Evolutionary conservation across 2,797 vertebrate genomes (phyloP), one percentile per base, ranked within the genome.

Genomic region (Betta splendens): DNA sequence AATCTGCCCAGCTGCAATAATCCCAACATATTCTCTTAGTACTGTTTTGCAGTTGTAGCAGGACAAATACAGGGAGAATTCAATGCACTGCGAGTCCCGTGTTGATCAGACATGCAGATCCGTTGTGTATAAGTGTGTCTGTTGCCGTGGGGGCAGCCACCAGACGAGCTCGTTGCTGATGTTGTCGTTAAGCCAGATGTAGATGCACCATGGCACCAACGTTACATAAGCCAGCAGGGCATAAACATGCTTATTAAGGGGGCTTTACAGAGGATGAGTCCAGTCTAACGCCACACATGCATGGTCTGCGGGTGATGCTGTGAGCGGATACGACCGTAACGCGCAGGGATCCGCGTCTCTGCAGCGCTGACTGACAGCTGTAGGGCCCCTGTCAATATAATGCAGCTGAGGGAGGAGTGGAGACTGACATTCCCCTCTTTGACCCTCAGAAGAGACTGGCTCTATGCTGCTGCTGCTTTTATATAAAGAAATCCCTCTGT

Each of bases 151-250:
- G 35, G 32, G 21, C 37, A 23, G 20, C 38, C 69, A 55, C 53
- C 49, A 43, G 59, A 69, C 55, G 63, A 26, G 48, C 49, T 62
- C 64, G 63, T 55, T 64, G 68, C 59, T 72, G 55, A 60, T 70
- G 65, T 58, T 83, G 66, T 58, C 53, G 64, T 58, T 17, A 29
- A 67, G 35, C 46, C 80, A 76, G 64, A 82, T 76, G 81, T 64
- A 66, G 75, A 80, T 75, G 74, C 72, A 69, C 79, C 45, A 33
- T 59, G 71, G 69, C 79, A 80, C 28, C 57, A 53, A 40, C 9
- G 60, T 89, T 88, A 89, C 67, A 13, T 85, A 89, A 89, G 81
- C 84, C 83, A 83, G 64, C 58, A 71, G 68, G 67, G 68, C 78
- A 75, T 23, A 77, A 79, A 67, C 48, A 49, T 58, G 62, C 56